These are phyloP conservation scores for Ischnura elegans DNA, from an alignment of 2,888 invertebrate genomes.

Conservation along the genomic window DNA sequence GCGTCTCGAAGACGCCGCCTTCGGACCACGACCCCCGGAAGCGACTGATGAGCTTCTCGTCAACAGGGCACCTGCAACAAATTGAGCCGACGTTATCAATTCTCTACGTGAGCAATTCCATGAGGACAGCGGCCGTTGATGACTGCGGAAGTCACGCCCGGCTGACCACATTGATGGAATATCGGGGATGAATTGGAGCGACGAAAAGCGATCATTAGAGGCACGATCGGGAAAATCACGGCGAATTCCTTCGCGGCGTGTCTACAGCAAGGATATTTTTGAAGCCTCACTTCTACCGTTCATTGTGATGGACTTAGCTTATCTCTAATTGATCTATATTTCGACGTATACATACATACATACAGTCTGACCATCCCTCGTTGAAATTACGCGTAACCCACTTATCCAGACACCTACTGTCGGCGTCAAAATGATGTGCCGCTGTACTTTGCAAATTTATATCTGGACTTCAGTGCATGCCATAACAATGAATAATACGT, in stretches of 20 bases:
- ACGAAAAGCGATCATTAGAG: not conserved
- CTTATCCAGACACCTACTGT: too few species aligned
- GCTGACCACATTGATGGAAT: not conserved
- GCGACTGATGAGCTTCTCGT: constrained; percentile 94
- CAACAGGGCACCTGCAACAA: constrained; percentile 88
- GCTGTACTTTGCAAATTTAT: too few species aligned
- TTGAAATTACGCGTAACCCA: too few species aligned
- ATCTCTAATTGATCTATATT: too few species aligned
- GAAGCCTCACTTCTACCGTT: too few species aligned
- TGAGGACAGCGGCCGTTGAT: not conserved
- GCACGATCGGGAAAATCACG: not conserved
- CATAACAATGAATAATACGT: too few species aligned
- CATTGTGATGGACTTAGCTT: too few species aligned
- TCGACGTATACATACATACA: too few species aligned
- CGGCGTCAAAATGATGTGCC: too few species aligned
- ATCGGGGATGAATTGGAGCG: not conserved
- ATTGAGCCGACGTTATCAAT: constrained; percentile 71
- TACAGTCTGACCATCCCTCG: too few species aligned
- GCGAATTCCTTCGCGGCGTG: not conserved
- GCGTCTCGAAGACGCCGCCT: constrained; percentile 93
- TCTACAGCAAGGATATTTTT: too few species aligned
- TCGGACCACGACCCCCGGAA: constrained; percentile 97
- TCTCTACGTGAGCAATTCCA: not conserved
- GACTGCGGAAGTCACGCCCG: not conserved
- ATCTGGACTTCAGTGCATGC: too few species aligned